These are phyloP conservation scores for Platyrinchus mystaceus DNA, from an alignment of 2,797 vertebrate species.

Conservation along the genomic window DNA sequence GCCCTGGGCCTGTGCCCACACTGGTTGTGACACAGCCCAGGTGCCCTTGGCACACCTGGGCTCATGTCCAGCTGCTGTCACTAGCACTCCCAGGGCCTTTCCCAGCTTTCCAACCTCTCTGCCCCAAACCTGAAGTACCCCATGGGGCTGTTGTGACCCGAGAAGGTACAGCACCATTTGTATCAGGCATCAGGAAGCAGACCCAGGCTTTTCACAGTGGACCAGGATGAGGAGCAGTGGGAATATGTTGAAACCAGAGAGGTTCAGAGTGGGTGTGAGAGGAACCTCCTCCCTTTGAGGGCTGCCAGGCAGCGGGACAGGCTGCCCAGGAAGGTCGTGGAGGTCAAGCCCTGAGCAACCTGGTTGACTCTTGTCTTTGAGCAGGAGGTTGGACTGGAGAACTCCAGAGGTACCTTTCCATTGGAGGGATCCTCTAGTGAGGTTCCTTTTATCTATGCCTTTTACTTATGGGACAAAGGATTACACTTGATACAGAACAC, in stretches of 20 bases:
- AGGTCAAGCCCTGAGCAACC: background rate
- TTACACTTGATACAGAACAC: background rate
- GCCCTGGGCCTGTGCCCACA: background rate
- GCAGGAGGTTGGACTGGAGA: background rate
- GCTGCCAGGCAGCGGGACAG: background rate
- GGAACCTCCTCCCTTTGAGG: background rate
- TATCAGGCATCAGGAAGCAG: background rate
- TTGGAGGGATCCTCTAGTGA: background rate
- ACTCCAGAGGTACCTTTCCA: fast-evolving
- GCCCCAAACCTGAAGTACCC: fast-evolving
- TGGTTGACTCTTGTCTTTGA: background rate
- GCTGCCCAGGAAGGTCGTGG: background rate
- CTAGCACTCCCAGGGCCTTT: background rate
- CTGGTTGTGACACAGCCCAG: background rate
- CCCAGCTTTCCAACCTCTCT: background rate
- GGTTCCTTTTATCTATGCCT: background rate
- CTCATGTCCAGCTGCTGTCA: fast-evolving
- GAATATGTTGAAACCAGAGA: fast-evolving
- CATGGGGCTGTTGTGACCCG: background rate
- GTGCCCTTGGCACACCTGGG: background rate
- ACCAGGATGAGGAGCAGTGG: background rate
- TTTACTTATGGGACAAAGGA: background rate
- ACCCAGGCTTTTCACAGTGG: background rate
- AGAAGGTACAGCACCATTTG: fast-evolving
- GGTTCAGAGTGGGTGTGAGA: background rate